Percentiles rank a stretch among this genome's conserved stretches.
Evolutionary conservation across 1,140 invertebrate genomes (phyloP).

Genomic region (Belonocnema kinseyi): DNA sequence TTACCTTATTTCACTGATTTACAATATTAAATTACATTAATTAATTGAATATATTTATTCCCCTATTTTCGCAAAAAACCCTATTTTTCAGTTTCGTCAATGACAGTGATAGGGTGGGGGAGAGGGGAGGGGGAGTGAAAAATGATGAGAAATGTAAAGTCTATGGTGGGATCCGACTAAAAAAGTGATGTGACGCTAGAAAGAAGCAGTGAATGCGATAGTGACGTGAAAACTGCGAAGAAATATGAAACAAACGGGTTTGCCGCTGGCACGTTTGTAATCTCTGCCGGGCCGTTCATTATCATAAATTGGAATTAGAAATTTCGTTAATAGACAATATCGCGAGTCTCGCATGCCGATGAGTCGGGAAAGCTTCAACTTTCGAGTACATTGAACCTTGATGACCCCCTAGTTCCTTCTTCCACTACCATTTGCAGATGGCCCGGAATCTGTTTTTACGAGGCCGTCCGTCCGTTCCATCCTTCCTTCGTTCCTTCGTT

Average conservation of each 20-base stretch:
- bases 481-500: neutral
- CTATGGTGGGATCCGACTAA: too few relatives aligned
- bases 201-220: neutral
- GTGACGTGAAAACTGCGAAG: conserved; percentile 3
- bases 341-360: conserved; percentile 61
- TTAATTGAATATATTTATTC: too few relatives aligned
- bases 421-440: conserved; percentile 10
- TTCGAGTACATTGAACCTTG: conserved; percentile 70
- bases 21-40: too few relatives aligned
- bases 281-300: conserved; percentile 47
- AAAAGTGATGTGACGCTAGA: neutral
- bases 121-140: too few relatives aligned
- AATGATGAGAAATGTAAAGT: too few relatives aligned
- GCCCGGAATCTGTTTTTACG: conserved; percentile 15
- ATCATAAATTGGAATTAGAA: conserved; percentile 70
- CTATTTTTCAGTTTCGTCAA: too few relatives aligned
- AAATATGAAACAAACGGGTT: neutral
- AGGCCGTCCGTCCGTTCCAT: conserved; percentile 21
- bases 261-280: conserved; percentile 28
- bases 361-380: conserved; percentile 67
- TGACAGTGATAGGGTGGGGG: too few relatives aligned
- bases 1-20: too few relatives aligned
- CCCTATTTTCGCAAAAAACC: too few relatives aligned
- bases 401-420: conserved; percentile 8
- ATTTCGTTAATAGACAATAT: conserved; percentile 68